Conservation (phyloP, 2,888 invertebrate genomes). For the Phrixothrix hirtus region DNA sequence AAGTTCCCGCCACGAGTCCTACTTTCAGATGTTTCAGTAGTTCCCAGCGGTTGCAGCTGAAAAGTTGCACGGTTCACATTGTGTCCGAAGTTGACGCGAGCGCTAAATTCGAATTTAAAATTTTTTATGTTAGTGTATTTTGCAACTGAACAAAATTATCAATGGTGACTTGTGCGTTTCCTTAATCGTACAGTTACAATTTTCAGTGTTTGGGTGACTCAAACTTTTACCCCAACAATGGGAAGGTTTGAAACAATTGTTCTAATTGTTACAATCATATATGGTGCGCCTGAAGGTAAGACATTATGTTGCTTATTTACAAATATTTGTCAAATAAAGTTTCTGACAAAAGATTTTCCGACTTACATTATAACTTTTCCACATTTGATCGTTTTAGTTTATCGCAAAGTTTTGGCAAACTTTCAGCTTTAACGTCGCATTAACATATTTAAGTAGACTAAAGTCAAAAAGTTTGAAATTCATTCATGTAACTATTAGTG, state of each 20-base stretch:
- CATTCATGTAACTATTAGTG: neutral
- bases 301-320: neutral
- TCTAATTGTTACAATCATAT: no score
- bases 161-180: no score
- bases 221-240: no score
- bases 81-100: neutral
- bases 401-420: neutral
- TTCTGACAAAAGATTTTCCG: neutral
- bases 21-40: constrained; percentile 31
- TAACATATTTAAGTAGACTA: neutral
- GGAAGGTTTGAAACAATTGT: no score
- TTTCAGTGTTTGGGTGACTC: no score
- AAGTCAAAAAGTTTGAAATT: neutral
- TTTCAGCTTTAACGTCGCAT: neutral
- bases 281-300: no score
- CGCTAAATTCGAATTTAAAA: neutral
- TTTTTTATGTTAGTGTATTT: no score
- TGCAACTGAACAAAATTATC: no score
- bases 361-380: neutral
- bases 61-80: constrained; percentile 2
- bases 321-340: neutral
- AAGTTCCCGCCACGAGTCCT: constrained; percentile 27
- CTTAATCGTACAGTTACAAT: no score
- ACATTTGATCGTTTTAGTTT: constrained; percentile 1
- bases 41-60: constrained; percentile 18